phyloP scores from a whole-genome alignment of 2,888 invertebrate genomes.

The Troides helena region DNA sequence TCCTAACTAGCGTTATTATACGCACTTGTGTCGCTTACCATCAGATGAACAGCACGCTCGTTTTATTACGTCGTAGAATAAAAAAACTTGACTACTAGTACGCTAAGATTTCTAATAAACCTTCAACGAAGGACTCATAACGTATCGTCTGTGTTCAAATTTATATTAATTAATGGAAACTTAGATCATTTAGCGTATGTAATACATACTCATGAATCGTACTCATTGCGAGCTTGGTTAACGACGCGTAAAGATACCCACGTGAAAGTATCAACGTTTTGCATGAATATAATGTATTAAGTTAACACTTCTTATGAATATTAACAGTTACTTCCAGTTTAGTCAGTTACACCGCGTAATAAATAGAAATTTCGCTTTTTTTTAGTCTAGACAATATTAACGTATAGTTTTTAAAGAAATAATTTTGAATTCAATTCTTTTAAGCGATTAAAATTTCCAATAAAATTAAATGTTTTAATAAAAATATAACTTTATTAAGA shows the following conservation, averaged over 20 bases:
- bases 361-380: neutral
- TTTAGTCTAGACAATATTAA: neutral
- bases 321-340: slow-evolving; percentile 6
- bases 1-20: too few relatives aligned
- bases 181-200: neutral
- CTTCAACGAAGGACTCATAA: neutral
- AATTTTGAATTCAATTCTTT: neutral
- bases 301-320: slow-evolving; percentile 16
- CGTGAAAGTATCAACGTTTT: slow-evolving; percentile 21
- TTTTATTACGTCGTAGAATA: too few relatives aligned
- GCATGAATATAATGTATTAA: slow-evolving; percentile 20
- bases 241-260: slow-evolving; percentile 10
- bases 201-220: neutral
- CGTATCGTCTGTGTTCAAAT: neutral
- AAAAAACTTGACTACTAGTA: neutral
- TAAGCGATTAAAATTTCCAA: too few relatives aligned
- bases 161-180: neutral
- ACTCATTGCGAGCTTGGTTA: neutral
- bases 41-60: too few relatives aligned
- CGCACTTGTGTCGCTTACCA: too few relatives aligned
- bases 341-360: neutral
- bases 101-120: neutral
- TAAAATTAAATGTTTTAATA: too few relatives aligned
- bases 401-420: neutral
- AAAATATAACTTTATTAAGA: too few relatives aligned